Base-by-base conservation (phyloP, 2,888 invertebrate genomes). In the Lasioglossum zephyrum region DNA sequence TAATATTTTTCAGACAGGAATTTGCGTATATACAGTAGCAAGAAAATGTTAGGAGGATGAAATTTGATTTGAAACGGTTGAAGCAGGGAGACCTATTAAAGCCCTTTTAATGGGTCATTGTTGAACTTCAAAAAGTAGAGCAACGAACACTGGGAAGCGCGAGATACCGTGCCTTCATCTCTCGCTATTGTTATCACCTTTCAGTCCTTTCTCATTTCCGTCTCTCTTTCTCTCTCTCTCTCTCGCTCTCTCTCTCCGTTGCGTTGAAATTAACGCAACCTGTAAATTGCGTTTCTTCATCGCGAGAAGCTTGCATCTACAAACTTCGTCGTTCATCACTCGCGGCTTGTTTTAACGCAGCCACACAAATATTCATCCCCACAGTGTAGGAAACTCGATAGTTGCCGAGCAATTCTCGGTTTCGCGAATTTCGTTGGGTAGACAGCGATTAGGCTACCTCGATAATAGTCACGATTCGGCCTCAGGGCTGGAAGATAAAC, bases 181-280 rank as follows among this genome's bases (percentile, higher is more conserved):
- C n/a, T 13, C 26, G 26, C 63, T 36, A 85, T 76, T 73, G 74
- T 82, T 63, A 63, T 49, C 66, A n/a, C 53, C 79, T 73, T 57
- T 31, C 26, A 79, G 36, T 4, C 36, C 26, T 36, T 31, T 8
- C 22, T 11, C 41, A 31, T 16, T 31, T 31, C 26, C 26, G 1
- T 63, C 16, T 31, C 63, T 16, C 26, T n/a, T 3, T 9, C 9
- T 53, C 22, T 57, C n/a, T 4, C n/a, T 9, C 57, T 11, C 11
- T n/a, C 53, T 53, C n/a, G 9, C n/a, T 6, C 70, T n/a, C 41
- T 53, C 16, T 53, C 47, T 11, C 11, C 16, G 16, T 53, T 53
- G 49, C 49, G 49, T 53, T 8, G 18, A 16, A 77, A 74, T 60
- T 74, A 44, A 74, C 63, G 36, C 11, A 53, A 44, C 69, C 31